Percentiles rank a stretch among this genome's conserved stretches.
phyloP scores from a whole-genome alignment of 2,113 vertebrate species.

The Caretta caretta region DNA sequence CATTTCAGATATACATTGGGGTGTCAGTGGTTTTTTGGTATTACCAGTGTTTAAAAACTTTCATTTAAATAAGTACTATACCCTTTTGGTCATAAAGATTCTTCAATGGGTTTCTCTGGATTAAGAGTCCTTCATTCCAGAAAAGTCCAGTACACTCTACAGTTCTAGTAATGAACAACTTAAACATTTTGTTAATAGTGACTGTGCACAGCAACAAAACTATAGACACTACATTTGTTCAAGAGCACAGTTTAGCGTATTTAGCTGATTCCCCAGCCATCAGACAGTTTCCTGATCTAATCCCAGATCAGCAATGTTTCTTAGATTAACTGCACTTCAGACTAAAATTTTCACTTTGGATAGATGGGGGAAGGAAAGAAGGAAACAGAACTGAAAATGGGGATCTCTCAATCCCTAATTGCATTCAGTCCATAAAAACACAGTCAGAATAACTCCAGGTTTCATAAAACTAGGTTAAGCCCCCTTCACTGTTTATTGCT shows the following conservation, averaged over 20 bases:
- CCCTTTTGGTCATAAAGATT: not conserved
- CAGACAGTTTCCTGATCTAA: accelerated
- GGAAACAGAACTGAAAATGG: not conserved
- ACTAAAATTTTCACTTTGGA: not conserved
- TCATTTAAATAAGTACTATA: not conserved
- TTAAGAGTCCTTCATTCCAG: not conserved
- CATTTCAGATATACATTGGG: not conserved
- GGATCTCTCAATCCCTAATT: not conserved
- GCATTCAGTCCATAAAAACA: not conserved
- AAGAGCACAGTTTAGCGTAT: not conserved
- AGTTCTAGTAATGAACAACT: not conserved
- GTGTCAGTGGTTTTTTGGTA: not conserved
- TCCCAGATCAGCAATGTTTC: not conserved
- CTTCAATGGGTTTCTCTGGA: accelerated
- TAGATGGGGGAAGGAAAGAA: not conserved
- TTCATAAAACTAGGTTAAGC: not conserved
- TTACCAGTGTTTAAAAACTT: not conserved
- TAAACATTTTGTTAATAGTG: not conserved
- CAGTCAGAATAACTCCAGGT: not conserved
- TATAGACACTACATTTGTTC: not conserved
- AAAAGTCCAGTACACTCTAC: not conserved
- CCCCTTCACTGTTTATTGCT: not conserved
- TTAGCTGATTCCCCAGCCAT: not conserved
- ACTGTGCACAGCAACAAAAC: not conserved
- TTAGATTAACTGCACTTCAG: not conserved